Evolutionary conservation across 2,797 vertebrate species (phyloP), one percentile per base, ranked within the genome.

Genomic region (Malacoctenus gilli): DNA sequence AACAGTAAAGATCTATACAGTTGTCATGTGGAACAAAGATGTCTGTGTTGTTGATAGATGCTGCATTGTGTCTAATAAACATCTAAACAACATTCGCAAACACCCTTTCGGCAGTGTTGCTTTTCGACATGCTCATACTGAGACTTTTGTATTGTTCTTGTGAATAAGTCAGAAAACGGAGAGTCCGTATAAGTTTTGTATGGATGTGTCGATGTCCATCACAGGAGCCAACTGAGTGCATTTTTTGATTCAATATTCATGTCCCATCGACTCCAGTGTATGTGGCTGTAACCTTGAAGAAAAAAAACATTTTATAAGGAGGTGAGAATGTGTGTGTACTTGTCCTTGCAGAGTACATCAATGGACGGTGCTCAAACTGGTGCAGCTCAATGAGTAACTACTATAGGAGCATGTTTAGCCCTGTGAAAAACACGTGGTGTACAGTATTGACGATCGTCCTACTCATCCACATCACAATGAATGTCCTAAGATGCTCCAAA

Each of bases 301-400:
- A 46, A 50, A 46, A 49, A 36, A 44, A 8, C 21, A 35, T 56
- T 53, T 47, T 47, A 40, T 44, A 23, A 53, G 35, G 5, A 53
- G 32, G 59, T 59, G 53, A 63, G 56, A 46, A 42, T 62, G 25
- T 64, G 66, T 79, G 59, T 75, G 58, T 34, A 31, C 67, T 67
- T 41, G 21, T 60, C 43, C 54, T 57, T 13, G 10, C 25, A 32
- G 28, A 1, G 16, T 28, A 39, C 12, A 55, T 10, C 49, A 59
- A 75, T 30, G 49, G 25, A 54, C 53, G 9, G 42, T 40, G 28
- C 55, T 65, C 63, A 46, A 28, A 59, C 54, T 55, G 66, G 61
- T 35, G 57, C 30, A 49, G 64, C 40, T 60, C 53, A 40, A 47
- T 60, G 64, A 68, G 21, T 48, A 48, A 61, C 50, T 67, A 39